phyloP scores from a whole-genome alignment of 2,888 invertebrate species.

The Phorcus lineatus region DNA sequence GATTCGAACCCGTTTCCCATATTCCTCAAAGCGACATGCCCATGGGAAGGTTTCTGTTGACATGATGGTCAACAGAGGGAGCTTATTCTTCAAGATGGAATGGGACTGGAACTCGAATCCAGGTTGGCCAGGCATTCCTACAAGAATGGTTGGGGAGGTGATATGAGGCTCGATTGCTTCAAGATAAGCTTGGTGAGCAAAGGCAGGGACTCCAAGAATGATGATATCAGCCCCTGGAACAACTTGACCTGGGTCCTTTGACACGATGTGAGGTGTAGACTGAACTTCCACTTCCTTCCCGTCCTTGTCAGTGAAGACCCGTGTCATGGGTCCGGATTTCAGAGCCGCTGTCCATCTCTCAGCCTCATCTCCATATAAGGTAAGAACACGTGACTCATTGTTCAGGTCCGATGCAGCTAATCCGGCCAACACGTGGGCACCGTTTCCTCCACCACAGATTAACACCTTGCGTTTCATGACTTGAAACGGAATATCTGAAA shows the following conservation, averaged over 20 bases:
- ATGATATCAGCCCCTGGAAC: constrained; percentile 57
- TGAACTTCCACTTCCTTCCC: constrained; percentile 47
- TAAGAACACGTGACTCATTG: constrained; percentile 48
- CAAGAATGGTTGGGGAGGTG: constrained; percentile 53
- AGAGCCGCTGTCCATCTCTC: constrained; percentile 48
- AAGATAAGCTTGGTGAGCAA: constrained; percentile 64
- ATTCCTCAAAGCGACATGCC: constrained; percentile 62
- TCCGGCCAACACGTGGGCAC: constrained; percentile 55
- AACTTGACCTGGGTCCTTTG: constrained; percentile 54
- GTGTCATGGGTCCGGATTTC: constrained; percentile 32
- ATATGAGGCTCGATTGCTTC: constrained; percentile 51
- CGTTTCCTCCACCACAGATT: constrained; percentile 62
- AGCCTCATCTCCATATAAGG: constrained; percentile 54
- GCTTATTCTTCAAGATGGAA: constrained; percentile 18
- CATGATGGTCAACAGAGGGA: constrained; percentile 48
- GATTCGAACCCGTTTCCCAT: constrained; percentile 53
- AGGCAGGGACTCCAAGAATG: constrained; percentile 64
- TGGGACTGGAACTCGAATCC: constrained; percentile 58
- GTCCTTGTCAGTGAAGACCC: constrained; percentile 16
- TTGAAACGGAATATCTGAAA: too few species aligned
- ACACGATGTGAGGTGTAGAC: constrained; percentile 56
- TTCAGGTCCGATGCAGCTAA: constrained; percentile 43
- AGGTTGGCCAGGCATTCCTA: constrained; percentile 65
- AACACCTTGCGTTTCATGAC: constrained; percentile 38
- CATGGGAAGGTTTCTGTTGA: constrained; percentile 63